phyloP scores from a whole-genome alignment of 35 echinoderm and acorn worm genomes.

The Strongylocentrotus purpuratus region DNA sequence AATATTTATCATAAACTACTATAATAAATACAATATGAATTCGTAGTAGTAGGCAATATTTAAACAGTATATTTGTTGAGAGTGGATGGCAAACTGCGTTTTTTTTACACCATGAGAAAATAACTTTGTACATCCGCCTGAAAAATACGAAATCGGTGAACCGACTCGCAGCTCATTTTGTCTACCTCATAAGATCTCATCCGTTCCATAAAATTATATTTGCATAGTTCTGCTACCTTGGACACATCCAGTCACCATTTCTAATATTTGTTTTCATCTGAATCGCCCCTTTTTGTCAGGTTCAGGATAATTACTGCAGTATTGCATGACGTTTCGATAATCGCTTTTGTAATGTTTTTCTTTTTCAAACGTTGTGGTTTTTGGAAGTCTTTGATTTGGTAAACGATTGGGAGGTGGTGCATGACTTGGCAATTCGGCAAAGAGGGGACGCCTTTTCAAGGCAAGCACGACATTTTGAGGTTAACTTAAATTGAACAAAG shows the following conservation, averaged over 20 bases:
- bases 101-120: neutral
- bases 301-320: neutral
- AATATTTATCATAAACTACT: no score
- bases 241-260: neutral
- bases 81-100: neutral
- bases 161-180: neutral
- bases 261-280: neutral
- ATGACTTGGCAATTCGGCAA: neutral
- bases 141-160: neutral
- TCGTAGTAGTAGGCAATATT: no score
- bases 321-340: neutral
- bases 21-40: no score
- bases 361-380: slow-evolving; percentile 8
- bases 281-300: neutral
- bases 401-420: neutral
- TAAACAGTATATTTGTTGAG: no score
- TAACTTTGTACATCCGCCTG: neutral
- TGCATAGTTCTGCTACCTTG: neutral
- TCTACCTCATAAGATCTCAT: neutral
- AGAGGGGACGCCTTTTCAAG: neutral
- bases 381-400: neutral
- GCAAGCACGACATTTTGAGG: neutral
- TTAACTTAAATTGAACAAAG: no score
- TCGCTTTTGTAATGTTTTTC: neutral
- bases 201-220: neutral